These are phyloP conservation scores for Colistium nudipinnis DNA, from an alignment of 2,113 vertebrate species.

Conservation along the genomic window DNA sequence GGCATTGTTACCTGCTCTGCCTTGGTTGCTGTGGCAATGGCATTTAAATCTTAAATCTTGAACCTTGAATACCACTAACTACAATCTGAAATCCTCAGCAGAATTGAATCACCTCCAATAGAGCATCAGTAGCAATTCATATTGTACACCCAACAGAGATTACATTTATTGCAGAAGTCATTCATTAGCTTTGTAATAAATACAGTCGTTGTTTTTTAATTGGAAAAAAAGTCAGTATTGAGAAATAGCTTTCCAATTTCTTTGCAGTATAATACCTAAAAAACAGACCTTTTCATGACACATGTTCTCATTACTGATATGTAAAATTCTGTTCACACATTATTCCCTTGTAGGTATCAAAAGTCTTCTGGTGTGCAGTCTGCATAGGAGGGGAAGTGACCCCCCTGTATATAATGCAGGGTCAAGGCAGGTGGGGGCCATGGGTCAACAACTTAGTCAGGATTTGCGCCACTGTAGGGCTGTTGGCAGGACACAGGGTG, in stretches of 20 bases:
- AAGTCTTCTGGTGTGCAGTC: constrained; percentile 81
- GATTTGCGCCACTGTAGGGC: constrained; percentile 72
- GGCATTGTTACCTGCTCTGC: constrained; percentile 27
- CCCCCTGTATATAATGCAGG: constrained; percentile 66
- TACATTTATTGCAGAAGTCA: not conserved
- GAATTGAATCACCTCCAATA: not conserved
- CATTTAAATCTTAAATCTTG: not conserved
- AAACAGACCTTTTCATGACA: not conserved
- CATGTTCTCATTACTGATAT: constrained; percentile 12
- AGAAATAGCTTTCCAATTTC: constrained; percentile 6
- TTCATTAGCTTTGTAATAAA: constrained; percentile 4
- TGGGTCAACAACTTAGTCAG: constrained; percentile 82
- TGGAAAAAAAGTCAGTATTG: not conserved
- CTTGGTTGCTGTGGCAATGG: constrained; percentile 56
- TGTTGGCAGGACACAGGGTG: constrained; percentile 80
- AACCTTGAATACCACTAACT: not conserved
- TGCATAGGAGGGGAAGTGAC: constrained; percentile 61
- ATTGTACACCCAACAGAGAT: not conserved
- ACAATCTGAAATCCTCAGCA: not conserved
- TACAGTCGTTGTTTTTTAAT: not conserved
- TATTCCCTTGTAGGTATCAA: constrained; percentile 79
- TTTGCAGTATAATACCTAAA: not conserved
- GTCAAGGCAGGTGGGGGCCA: constrained; percentile 80
- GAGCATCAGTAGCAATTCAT: not conserved
- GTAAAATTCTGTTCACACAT: constrained; percentile 50